A percentile compares a stretch with the other conserved stretches of the same genome.
phyloP scores from a whole-genome alignment of 2,888 invertebrate species.

The Gerris lacustris region DNA sequence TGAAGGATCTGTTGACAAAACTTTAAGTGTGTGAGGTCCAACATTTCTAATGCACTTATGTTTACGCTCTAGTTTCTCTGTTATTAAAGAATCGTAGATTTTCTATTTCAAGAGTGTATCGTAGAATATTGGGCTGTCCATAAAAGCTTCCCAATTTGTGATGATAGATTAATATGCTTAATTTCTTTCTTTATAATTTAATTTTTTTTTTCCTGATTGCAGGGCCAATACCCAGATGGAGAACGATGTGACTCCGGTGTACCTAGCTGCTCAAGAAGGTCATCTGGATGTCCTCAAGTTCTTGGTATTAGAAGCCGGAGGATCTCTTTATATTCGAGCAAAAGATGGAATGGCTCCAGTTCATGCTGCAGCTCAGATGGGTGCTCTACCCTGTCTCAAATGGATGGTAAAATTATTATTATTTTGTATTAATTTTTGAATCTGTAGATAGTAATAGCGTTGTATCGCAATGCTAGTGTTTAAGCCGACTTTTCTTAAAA shows the following conservation, averaged over 20 bases:
- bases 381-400: slow-evolving; percentile 71
- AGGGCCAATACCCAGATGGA: slow-evolving; percentile 86
- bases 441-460: not conserved
- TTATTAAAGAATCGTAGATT: no score
- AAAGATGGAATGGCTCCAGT: slow-evolving; percentile 84
- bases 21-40: no score
- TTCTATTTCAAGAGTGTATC: no score
- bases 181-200: no score
- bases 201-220: slow-evolving; percentile 32
- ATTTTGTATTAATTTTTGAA: not conserved
- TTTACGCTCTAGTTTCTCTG: no score
- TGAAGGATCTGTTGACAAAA: no score
- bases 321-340: slow-evolving; percentile 67
- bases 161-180: no score
- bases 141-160: no score
- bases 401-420: slow-evolving; percentile 62
- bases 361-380: slow-evolving; percentile 83
- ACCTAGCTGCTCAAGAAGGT: slow-evolving; percentile 78
- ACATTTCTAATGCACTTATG: no score
- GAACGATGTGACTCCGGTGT: slow-evolving; percentile 81
- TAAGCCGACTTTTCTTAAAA: not conserved
- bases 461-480: not conserved
- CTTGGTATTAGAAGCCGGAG: slow-evolving; percentile 70
- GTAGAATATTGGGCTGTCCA: no score
- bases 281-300: slow-evolving; percentile 75